Conservation (phyloP, 2,113 vertebrate species). For the Trogon melanurus region DNA sequence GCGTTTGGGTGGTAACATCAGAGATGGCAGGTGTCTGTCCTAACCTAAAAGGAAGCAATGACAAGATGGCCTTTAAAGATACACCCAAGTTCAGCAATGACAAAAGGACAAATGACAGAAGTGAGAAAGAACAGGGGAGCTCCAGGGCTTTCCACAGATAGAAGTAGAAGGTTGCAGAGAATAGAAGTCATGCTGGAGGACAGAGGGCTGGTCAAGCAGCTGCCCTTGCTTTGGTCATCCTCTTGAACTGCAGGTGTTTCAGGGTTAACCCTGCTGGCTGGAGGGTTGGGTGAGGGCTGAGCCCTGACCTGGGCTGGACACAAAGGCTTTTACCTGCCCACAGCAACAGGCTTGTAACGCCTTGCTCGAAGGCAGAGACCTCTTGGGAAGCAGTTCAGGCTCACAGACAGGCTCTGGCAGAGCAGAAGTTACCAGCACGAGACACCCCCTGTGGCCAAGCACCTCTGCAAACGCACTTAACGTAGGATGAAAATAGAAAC, state of each 20-base stretch:
- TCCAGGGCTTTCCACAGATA: neutral
- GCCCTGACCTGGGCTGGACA: neutral
- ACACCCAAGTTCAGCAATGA: neutral
- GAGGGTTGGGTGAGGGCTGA: neutral
- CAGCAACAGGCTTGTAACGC: neutral
- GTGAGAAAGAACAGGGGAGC: neutral
- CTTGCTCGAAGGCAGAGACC: neutral
- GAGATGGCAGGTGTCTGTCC: neutral
- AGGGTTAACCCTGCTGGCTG: neutral
- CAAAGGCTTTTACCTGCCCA: neutral
- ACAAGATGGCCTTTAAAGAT: neutral
- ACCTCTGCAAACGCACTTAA: neutral
- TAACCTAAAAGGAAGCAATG: neutral
- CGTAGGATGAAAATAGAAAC: neutral
- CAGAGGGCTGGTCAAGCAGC: neutral
- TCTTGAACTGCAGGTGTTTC: rapidly evolving
- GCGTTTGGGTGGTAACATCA: rapidly evolving
- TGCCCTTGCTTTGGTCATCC: neutral
- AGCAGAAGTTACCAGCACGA: neutral
- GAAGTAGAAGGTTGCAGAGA: neutral
- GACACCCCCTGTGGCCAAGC: rapidly evolving
- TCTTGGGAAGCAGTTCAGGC: neutral
- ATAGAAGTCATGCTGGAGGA: neutral
- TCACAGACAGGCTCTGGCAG: neutral
- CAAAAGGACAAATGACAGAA: neutral